Conservation (phyloP, 1,140 invertebrate species). For the Calephelis nemesis region DNA sequence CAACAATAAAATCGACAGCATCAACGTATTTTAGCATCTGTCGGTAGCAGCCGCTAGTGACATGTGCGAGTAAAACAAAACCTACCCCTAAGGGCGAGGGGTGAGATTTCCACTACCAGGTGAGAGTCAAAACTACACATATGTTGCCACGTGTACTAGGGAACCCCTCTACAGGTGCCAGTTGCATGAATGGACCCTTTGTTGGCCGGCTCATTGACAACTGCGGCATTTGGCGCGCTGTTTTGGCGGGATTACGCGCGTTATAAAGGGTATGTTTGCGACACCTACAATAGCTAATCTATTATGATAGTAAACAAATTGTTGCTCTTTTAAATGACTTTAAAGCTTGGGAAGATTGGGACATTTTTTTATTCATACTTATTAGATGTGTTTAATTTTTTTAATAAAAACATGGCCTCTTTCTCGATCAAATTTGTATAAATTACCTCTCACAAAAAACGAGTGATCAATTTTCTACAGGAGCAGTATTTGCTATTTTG, state of each 20-base stretch:
- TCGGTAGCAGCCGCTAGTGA: constrained; percentile 70
- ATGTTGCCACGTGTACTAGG: constrained; percentile 67
- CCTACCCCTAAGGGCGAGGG: constrained; percentile 57
- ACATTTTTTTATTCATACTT: no score
- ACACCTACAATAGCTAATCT: constrained; percentile 17
- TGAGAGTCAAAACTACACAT: constrained; percentile 60
- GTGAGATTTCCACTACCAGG: constrained; percentile 66
- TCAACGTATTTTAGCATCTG: constrained; percentile 77
- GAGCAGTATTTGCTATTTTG: no score
- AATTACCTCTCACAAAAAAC: no score
- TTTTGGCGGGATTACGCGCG: constrained; percentile 50
- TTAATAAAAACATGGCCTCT: no score
- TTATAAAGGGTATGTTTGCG: constrained; percentile 33
- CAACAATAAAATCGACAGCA: constrained; percentile 60
- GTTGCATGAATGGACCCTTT: constrained; percentile 58
- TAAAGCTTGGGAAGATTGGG: no score
- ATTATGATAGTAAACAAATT: constrained; percentile 12
- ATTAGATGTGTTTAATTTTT: no score
- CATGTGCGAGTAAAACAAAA: constrained; percentile 70
- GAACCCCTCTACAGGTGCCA: constrained; percentile 70
- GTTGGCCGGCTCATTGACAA: constrained; percentile 63
- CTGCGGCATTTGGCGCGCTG: constrained; percentile 65
- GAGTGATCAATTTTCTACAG: no score
- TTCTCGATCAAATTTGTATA: no score
- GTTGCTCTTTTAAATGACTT: neutral